A percentile compares a stretch with the other conserved stretches of the same genome.
Evolutionary conservation across 2,797 vertebrate genomes (phyloP).

Genomic region (Enteromius mattozi): DNA sequence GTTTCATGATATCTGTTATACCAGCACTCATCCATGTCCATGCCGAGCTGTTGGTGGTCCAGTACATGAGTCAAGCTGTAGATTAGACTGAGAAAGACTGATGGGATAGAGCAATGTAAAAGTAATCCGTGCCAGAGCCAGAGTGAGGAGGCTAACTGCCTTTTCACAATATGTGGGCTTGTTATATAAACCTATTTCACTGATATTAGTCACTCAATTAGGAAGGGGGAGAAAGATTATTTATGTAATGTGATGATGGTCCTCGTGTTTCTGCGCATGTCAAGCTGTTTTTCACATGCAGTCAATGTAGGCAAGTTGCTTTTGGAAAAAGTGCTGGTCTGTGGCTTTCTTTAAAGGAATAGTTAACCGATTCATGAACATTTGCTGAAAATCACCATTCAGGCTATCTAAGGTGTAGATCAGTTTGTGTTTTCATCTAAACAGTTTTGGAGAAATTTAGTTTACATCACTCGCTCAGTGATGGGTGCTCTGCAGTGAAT

Average conservation of each 20-base stretch:
- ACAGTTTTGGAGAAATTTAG: neutral
- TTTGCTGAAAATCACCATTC: neutral
- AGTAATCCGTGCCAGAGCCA: constrained; percentile 9
- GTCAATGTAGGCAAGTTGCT: neutral
- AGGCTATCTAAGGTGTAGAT: neutral
- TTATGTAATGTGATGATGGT: constrained; percentile 38
- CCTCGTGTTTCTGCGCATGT: neutral
- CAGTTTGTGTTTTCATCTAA: neutral
- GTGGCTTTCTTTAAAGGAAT: neutral
- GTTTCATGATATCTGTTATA: constrained; percentile 22
- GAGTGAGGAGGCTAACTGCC: constrained; percentile 28
- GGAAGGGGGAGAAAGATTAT: constrained; percentile 8
- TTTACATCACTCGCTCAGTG: neutral
- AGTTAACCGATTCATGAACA: neutral
- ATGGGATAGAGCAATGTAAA: constrained; percentile 15
- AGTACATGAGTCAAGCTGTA: constrained; percentile 38
- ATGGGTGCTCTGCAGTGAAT: neutral
- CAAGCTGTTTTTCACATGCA: neutral
- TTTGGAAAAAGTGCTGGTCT: neutral
- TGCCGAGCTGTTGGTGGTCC: constrained; percentile 24
- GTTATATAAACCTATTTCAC: constrained; percentile 50
- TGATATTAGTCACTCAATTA: constrained; percentile 47
- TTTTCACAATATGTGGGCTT: constrained; percentile 44
- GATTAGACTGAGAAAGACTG: constrained; percentile 19
- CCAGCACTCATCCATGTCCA: neutral